Conservation (phyloP, 1,140 invertebrate genomes). For the Papilio xuthus region DNA sequence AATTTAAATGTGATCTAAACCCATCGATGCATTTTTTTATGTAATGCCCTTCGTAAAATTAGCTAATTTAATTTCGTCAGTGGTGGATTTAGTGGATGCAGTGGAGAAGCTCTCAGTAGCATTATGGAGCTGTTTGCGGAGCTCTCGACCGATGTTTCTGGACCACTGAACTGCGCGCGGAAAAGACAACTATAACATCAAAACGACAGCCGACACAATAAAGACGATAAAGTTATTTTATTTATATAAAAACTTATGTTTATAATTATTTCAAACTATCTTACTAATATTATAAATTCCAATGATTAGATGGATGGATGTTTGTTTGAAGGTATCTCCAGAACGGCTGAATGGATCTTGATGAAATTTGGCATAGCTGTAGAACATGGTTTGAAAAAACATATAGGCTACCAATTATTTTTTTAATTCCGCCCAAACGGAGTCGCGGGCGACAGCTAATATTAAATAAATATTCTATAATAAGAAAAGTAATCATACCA, state of each 20-base stretch:
- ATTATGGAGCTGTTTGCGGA: slow-evolving; percentile 1
- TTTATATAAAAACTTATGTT: neutral
- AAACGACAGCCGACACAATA: neutral
- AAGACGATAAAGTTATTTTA: neutral
- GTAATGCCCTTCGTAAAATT: neutral
- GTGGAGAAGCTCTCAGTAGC: neutral
- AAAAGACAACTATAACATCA: neutral
- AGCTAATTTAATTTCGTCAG: neutral
- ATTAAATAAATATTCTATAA: no score
- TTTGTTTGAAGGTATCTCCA: no score
- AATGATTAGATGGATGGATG: no score
- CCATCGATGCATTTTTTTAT: no score
- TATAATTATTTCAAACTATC: neutral
- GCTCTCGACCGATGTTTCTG: slow-evolving; percentile 9
- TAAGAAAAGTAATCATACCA: no score
- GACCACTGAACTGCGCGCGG: neutral
- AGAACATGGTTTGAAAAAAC: no score
- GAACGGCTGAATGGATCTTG: no score
- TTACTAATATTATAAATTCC: neutral
- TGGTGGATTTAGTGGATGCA: neutral
- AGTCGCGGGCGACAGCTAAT: no score
- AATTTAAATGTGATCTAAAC: no score
- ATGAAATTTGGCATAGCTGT: no score
- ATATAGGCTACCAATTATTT: no score
- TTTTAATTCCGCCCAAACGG: no score